Conservation (phyloP, 2,797 vertebrate genomes). For the Artibeus jamaicensis region DNA sequence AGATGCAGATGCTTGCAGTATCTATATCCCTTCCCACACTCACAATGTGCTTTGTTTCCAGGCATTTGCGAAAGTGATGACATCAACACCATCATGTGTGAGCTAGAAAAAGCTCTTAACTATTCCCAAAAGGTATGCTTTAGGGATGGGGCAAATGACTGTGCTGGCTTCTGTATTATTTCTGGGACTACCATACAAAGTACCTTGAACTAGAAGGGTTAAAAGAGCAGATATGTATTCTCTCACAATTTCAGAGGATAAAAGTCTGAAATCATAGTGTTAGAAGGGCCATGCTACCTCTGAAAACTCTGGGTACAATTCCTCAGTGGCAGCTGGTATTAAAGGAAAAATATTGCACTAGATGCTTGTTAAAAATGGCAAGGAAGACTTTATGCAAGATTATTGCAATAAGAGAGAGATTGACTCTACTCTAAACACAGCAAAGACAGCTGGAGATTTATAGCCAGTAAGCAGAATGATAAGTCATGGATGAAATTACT, state of each 20-base stretch:
- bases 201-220: background rate
- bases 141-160: no score
- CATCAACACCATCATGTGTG: constrained; percentile 81
- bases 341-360: background rate
- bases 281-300: background rate
- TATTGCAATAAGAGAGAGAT: background rate
- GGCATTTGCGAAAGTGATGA: constrained; percentile 90
- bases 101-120: constrained; percentile 86
- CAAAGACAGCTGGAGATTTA: background rate
- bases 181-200: background rate
- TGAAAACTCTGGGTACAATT: background rate
- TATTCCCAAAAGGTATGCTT: constrained; percentile 87
- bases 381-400: background rate
- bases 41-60: constrained; percentile 67
- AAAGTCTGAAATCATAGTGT: background rate
- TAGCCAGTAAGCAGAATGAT: background rate
- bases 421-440: background rate
- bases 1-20: background rate
- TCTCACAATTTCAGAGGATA: background rate
- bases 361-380: background rate
- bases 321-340: background rate
- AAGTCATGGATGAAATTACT: background rate
- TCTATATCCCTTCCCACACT: background rate
- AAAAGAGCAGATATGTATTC: background rate
- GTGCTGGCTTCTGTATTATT: accelerated